Evolutionary conservation across 2,113 vertebrate species (phyloP), one percentile per base, ranked within the genome.

Genomic region (Aspidoscelis tigris): DNA sequence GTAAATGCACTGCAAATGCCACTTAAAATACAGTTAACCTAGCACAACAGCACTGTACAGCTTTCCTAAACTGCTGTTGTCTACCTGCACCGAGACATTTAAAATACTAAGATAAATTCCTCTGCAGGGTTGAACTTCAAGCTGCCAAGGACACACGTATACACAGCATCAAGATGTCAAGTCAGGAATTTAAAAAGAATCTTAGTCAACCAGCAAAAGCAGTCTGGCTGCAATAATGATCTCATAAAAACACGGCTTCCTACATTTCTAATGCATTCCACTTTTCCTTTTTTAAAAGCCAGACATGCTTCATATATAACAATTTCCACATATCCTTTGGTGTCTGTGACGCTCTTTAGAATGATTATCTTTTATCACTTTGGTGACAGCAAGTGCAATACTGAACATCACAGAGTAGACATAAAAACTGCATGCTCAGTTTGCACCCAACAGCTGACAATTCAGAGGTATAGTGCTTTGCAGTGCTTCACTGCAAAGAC

Each of bases 371-470:
- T 21, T 55, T n/a, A 26, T 2, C 0, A 26, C 24, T 55, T 47
- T 70, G 76, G 41, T 11, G 69, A 79, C 43, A 21, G 4, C 20
- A 41, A 21, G 1, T 0, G 26, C n/a, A 22, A 70, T 0, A 20
- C 41, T 78, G 47, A 72, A 7, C 1, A 55, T 12, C 78, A 86
- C 64, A 24, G 3, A 44, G 47, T 1, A 4, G 69, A 22, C 21
- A 80, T 72, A 83, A 65, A 80, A 65, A 18, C 12, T 0, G 3
- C 71, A 20, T 4, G 64, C 39, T 39, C 70, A 11, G 65, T 70
- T 75, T 69, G 78, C 71, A 82, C 61, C 74, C 75, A 76, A 87
- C 55, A 55, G 86, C 66, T 22, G 43, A 76, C 66, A 2, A 72
- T 55, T 55, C 22, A 20, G 1, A 55, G 50, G 75, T 2, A 12